Percentiles rank a stretch among this genome's conserved stretches.
Conservation (phyloP, 2,797 vertebrate genomes). For the Pseudochirops cupreus region DNA sequence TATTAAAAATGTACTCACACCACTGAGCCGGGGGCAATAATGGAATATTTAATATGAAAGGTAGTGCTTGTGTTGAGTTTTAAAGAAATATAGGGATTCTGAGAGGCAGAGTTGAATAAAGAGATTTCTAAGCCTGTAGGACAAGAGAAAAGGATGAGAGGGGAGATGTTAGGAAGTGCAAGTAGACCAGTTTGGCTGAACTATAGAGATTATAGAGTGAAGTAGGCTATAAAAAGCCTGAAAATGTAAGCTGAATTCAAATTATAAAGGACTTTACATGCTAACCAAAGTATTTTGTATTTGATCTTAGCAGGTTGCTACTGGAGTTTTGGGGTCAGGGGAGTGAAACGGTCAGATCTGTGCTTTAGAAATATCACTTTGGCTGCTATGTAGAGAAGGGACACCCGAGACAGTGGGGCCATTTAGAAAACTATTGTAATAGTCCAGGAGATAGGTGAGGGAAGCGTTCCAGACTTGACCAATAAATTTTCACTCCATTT, state of each 20-base stretch:
- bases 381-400: background rate
- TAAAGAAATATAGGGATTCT: too few species aligned
- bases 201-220: background rate
- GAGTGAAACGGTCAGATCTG: background rate
- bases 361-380: background rate
- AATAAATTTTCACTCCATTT: background rate
- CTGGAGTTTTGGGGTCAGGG: background rate
- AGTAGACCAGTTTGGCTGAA: background rate
- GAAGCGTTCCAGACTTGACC: slow-evolving; percentile 12
- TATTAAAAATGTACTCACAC: background rate
- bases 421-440: background rate
- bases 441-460: background rate
- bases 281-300: background rate
- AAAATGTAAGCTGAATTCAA: background rate
- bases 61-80: too few species aligned
- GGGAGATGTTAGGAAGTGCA: background rate
- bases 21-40: background rate
- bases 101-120: background rate
- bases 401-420: background rate
- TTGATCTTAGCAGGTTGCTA: background rate
- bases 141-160: background rate
- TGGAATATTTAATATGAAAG: background rate
- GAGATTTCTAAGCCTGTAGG: background rate
- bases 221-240: background rate
- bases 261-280: background rate